phyloP scores from a whole-genome alignment of 2,113 vertebrate genomes.

The Accipiter virgatus region DNA sequence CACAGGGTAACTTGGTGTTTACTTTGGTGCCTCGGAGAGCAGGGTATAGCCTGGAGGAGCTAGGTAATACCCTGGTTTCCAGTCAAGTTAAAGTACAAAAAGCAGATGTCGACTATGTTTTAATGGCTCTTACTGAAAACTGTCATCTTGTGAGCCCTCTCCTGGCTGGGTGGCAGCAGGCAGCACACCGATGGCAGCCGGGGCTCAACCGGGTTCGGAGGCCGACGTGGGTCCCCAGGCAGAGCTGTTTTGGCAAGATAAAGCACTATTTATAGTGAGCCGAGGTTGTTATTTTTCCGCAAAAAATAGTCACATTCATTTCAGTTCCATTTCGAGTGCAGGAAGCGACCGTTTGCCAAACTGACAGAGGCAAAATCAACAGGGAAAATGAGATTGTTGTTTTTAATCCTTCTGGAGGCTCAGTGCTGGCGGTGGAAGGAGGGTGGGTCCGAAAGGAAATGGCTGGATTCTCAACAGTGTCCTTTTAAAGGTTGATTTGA shows the following conservation, averaged over 20 bases:
- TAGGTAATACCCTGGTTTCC: neutral
- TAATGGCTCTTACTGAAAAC: neutral
- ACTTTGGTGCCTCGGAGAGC: neutral
- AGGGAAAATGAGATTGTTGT: slow-evolving; percentile 52
- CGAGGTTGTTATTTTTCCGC: neutral
- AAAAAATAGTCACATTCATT: neutral
- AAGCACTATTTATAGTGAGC: neutral
- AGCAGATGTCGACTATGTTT: neutral
- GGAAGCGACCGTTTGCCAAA: slow-evolving; percentile 60
- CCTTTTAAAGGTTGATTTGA: neutral
- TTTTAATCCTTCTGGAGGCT: slow-evolving; percentile 45
- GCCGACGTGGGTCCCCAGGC: neutral
- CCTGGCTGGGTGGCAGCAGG: neutral
- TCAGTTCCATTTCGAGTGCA: slow-evolving; percentile 34
- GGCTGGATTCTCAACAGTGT: neutral
- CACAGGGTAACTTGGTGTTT: neutral
- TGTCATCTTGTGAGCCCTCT: neutral
- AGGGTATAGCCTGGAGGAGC: neutral
- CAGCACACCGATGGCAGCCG: neutral
- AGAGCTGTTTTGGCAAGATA: slow-evolving; percentile 48
- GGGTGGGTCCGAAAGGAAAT: neutral
- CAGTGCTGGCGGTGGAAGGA: slow-evolving; percentile 44
- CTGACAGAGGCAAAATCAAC: slow-evolving; percentile 28
- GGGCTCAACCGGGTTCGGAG: neutral
- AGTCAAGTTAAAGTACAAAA: neutral